A percentile compares a stretch with the other conserved stretches of the same genome.
phyloP scores from a whole-genome alignment of 2,888 invertebrate genomes.

The Eupithecia abbreviata region DNA sequence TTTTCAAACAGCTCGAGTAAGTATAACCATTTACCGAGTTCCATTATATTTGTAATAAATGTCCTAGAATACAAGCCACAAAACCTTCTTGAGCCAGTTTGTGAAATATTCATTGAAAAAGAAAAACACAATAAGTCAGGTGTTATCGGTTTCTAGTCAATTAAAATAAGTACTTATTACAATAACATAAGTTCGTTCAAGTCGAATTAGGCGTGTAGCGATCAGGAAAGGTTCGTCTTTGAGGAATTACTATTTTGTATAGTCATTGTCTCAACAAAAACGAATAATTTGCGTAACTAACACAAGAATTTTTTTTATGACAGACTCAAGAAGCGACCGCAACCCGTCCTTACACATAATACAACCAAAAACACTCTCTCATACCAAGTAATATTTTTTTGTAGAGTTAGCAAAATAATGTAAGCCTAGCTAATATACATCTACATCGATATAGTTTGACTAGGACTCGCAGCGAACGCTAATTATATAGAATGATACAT shows the following conservation, averaged over 20 bases:
- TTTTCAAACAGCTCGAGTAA: neutral
- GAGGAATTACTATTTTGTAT: no score
- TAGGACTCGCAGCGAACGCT: constrained; percentile 66
- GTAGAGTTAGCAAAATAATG: constrained; percentile 56
- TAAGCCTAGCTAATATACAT: constrained; percentile 66
- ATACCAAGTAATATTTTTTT: constrained; percentile 17
- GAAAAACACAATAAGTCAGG: no score
- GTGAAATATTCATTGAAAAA: no score
- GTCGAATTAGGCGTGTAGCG: no score
- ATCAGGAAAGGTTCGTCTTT: no score
- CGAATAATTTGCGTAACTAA: neutral
- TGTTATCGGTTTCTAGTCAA: no score
- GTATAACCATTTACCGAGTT: neutral
- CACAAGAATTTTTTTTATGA: neutral
- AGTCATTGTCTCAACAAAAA: neutral
- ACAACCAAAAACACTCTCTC: constrained; percentile 20
- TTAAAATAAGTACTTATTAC: no score
- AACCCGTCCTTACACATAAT: neutral
- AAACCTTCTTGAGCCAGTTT: neutral
- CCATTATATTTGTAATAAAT: neutral
- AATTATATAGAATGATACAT: constrained; percentile 45
- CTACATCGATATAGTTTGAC: constrained; percentile 72
- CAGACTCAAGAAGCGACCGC: neutral
- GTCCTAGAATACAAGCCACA: neutral
- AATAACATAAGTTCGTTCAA: no score